A percentile compares a stretch with the other conserved stretches of the same genome.
Evolutionary conservation across 2,113 vertebrate genomes (phyloP).

Genomic region (Pseudopodoces humilis): DNA sequence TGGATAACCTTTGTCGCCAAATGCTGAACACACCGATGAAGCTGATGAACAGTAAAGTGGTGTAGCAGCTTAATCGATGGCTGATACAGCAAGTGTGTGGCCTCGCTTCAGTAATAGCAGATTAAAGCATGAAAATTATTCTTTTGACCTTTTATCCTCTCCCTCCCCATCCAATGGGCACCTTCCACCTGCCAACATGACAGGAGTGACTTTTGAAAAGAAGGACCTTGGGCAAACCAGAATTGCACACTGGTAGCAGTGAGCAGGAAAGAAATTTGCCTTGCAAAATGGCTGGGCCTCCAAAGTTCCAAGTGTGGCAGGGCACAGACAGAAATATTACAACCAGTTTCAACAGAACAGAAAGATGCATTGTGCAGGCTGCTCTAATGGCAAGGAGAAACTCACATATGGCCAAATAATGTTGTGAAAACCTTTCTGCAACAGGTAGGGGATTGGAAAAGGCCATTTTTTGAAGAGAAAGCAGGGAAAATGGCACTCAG

Average conservation of each 20-base stretch:
- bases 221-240: background rate
- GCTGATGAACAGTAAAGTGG: background rate
- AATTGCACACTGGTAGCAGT: background rate
- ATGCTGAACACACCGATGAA: background rate
- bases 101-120: background rate
- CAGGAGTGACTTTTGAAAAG: background rate
- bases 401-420: background rate
- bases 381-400: background rate
- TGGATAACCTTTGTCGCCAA: background rate
- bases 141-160: background rate
- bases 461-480: background rate
- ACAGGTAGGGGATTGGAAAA: background rate
- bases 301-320: background rate
- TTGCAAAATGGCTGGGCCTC: background rate
- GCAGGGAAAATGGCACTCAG: background rate
- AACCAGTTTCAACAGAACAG: background rate
- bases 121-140: background rate
- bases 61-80: background rate
- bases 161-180: background rate
- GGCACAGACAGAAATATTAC: background rate
- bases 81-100: background rate
- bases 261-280: background rate
- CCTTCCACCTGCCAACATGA: background rate
- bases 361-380: background rate
- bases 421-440: background rate